Conservation (phyloP, 2,797 vertebrate genomes). For the Gephyroberyx darwinii region DNA sequence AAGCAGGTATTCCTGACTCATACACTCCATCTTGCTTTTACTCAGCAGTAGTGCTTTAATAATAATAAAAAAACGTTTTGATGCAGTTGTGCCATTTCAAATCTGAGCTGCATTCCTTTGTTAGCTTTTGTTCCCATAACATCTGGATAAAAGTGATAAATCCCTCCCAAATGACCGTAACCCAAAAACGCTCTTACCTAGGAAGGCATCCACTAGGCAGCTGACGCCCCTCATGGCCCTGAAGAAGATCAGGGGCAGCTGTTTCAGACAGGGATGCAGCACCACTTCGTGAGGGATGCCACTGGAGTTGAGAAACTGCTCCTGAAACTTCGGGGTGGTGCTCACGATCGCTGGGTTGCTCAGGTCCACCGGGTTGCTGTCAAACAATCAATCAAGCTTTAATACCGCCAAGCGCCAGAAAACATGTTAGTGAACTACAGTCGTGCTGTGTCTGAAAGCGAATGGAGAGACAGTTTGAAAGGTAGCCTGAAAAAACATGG, state of each 20-base stretch:
- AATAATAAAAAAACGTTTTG: neutral
- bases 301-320: conserved; percentile 93
- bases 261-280: conserved; percentile 94
- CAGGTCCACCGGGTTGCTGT: conserved; percentile 96
- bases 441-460: no score
- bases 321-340: conserved; percentile 98
- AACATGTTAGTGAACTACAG: no score
- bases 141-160: neutral
- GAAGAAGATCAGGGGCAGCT: conserved; percentile 97
- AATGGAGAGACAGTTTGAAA: no score
- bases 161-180: conserved; percentile 1
- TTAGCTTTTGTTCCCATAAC: neutral
- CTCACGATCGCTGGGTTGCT: conserved; percentile 96
- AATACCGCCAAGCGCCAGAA: no score
- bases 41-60: conserved; percentile 1
- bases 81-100: neutral
- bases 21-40: conserved; percentile 28
- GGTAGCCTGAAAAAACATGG: no score
- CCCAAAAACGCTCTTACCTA: conserved; percentile 83
- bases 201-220: conserved; percentile 95
- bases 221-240: conserved; percentile 97
- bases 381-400: no score
- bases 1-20: conserved; percentile 29
- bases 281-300: conserved; percentile 93
- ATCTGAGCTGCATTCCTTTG: neutral